Conservation (phyloP, 2,888 invertebrate species). For the Clanis bilineata region DNA sequence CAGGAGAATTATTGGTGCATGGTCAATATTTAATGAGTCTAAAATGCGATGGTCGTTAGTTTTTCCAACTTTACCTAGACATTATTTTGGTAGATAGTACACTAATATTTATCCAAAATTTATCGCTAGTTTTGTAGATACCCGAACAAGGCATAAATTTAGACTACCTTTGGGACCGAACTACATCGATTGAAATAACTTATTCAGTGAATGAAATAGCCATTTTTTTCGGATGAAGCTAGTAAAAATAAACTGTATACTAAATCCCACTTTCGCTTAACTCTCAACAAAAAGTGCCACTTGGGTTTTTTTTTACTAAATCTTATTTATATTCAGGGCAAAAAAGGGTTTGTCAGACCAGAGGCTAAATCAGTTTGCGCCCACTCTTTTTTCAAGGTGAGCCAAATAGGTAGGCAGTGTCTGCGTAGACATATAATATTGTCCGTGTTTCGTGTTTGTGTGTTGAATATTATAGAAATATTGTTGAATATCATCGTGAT, state of each 20-base stretch:
- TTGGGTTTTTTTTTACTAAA: constrained; percentile 61
- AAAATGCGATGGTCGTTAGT: no score
- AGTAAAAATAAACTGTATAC: neutral
- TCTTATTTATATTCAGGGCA: constrained; percentile 79
- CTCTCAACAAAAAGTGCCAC: constrained; percentile 55
- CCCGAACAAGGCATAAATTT: no score
- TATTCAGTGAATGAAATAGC: neutral
- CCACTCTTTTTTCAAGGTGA: constrained; percentile 74
- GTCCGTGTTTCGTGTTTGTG: neutral
- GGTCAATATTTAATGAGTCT: no score
- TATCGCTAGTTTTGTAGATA: no score
- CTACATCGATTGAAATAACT: neutral
- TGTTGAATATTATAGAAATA: neutral
- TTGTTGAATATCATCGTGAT: no score
- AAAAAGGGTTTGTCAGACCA: constrained; percentile 78
- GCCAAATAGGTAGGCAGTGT: constrained; percentile 62
- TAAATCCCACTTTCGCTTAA: constrained; percentile 72
- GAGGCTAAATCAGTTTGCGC: constrained; percentile 78
- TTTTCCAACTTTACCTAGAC: no score
- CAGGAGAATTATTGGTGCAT: no score
- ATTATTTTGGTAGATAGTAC: no score
- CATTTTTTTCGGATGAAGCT: neutral
- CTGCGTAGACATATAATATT: neutral
- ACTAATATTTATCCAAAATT: no score
- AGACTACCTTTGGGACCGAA: neutral